These are phyloP conservation scores for Trachymyrmex septentrionalis DNA, from an alignment of 1,140 invertebrate genomes.

Conservation along the genomic window DNA sequence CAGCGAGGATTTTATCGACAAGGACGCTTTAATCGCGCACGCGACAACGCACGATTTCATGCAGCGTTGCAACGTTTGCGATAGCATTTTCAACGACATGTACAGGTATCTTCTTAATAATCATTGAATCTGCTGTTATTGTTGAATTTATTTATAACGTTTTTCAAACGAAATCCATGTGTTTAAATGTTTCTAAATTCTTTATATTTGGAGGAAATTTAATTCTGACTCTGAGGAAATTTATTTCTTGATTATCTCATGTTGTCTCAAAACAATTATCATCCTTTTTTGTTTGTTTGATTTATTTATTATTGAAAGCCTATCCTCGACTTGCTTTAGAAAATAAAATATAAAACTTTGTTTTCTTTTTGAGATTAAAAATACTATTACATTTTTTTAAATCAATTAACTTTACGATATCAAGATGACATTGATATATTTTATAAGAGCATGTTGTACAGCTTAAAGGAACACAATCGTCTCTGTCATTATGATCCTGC, in stretches of 20 bases:
- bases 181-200: neutral
- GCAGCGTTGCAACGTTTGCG: slow-evolving; percentile 88
- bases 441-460: slow-evolving; percentile 5
- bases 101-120: slow-evolving; percentile 61
- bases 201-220: neutral
- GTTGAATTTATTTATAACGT: neutral
- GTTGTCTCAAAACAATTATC: neutral
- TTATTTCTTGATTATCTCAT: neutral
- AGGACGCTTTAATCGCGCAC: slow-evolving; percentile 81
- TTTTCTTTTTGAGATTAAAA: neutral
- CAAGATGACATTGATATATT: neutral
- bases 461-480: slow-evolving; percentile 88
- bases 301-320: neutral
- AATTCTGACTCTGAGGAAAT: neutral
- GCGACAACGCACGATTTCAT: slow-evolving; percentile 86
- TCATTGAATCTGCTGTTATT: neutral
- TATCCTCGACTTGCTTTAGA: neutral
- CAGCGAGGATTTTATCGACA: slow-evolving; percentile 78
- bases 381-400: neutral
- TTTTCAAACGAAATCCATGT: neutral
- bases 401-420: neutral
- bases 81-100: slow-evolving; percentile 87
- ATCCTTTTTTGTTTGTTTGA: neutral
- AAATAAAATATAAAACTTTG: neutral
- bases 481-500: slow-evolving; percentile 84